phyloP scores from a whole-genome alignment of 2,113 vertebrate genomes.

The Centropristis striata region DNA sequence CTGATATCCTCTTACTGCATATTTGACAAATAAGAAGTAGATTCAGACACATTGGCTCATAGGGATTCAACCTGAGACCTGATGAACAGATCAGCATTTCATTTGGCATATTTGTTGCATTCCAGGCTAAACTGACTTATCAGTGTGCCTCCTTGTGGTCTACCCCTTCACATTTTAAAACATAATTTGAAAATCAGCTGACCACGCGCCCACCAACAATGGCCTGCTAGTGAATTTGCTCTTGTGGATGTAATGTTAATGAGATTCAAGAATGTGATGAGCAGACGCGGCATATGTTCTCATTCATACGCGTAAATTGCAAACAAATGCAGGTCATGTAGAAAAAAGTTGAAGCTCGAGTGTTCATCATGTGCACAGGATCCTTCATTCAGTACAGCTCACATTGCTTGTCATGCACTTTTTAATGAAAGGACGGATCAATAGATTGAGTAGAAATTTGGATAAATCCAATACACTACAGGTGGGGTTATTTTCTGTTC shows the following conservation, averaged over 20 bases:
- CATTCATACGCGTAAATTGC: not conserved
- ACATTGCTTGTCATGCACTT: not conserved
- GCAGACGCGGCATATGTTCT: not conserved
- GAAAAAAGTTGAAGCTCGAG: slow-evolving; percentile 7
- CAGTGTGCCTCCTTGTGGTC: not conserved
- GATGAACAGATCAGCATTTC: slow-evolving; percentile 27
- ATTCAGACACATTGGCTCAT: not conserved
- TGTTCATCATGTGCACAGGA: not conserved
- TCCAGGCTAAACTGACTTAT: not conserved
- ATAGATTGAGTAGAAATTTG: not conserved
- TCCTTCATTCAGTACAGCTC: not conserved
- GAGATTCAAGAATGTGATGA: slow-evolving; percentile 45
- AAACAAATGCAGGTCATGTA: slow-evolving; percentile 15
- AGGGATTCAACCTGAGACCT: not conserved
- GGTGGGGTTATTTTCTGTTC: slow-evolving; percentile 8
- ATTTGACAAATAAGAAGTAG: not conserved
- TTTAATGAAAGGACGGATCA: not conserved
- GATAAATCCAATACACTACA: not conserved
- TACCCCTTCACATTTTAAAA: slow-evolving; percentile 28
- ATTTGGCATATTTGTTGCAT: not conserved
- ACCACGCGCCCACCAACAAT: slow-evolving; percentile 26
- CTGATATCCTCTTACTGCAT: not conserved
- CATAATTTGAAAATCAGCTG: slow-evolving; percentile 23
- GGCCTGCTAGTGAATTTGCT: slow-evolving; percentile 6
- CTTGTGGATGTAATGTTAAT: not conserved